Evolutionary conservation across 2,113 vertebrate genomes (phyloP), one percentile per base, ranked within the genome.

Genomic region (Cephalophus harveyi): DNA sequence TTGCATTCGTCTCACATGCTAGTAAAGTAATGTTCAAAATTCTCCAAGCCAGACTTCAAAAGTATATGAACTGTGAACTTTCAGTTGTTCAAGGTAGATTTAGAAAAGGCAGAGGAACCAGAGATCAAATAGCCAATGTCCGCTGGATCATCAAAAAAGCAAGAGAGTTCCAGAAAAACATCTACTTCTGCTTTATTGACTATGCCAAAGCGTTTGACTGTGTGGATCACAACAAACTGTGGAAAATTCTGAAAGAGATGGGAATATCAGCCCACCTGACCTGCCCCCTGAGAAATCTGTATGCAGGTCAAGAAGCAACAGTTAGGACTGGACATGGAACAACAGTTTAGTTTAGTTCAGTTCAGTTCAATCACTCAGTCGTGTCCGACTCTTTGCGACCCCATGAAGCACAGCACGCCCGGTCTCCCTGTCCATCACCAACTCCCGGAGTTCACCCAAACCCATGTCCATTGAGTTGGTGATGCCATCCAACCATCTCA

Each of bases 351-450:
- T n/a, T 64, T 14, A 30, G 27, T 60, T 60, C 62, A 9, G 7
- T 64, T 64, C 33, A 64, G 33, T 64, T 64, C 62, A 64, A 19
- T 64, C 4, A 3, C 33, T 64, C 62, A 64, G 62, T 64, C 1
- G 1, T 9, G 62, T n/a, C 62, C 0, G 2, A 64, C 62, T 64
- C 33, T 64, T 64, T n/a, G 62, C 0, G 62, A 9, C 33, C 33
- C 7, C 33, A 9, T n/a, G 33, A 19, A 64, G 3, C 3, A 9
- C 16, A 19, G 62, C 62, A n/a, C 1, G 7, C 62, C 62, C 2
- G 7, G 15, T 16, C 62, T 33, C 15, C 62, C 62, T 33, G 62
- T n/a, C 62, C 33, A n/a, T 67, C 33, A 67, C 16, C 33, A n/a
- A 64, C 30, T 17, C 30, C 62, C 1, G 0, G 33, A 67, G 62